These are phyloP conservation scores for Sitodiplosis mosellana DNA, from an alignment of 1,140 invertebrate species.

Conservation along the genomic window DNA sequence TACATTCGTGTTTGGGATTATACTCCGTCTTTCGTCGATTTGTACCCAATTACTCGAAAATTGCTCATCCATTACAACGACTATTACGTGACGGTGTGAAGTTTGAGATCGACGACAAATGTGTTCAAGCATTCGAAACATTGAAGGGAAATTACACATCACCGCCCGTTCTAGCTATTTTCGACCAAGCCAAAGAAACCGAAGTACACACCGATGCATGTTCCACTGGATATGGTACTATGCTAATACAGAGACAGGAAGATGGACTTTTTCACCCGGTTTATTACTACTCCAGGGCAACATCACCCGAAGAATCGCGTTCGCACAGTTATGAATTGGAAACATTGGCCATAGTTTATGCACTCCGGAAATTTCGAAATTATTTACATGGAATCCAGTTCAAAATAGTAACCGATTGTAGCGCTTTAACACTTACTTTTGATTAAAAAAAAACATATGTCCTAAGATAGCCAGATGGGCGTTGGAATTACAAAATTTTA, in stretches of 20 bases:
- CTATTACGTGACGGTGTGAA: slow-evolving; percentile 7
- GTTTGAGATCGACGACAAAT: slow-evolving; percentile 7
- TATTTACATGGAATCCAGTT: slow-evolving; percentile 22
- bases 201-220: slow-evolving; percentile 17
- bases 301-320: slow-evolving; percentile 11
- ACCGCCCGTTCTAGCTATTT: slow-evolving; percentile 8
- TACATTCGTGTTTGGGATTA: slow-evolving; percentile 11
- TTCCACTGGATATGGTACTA: slow-evolving; percentile 9
- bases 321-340: slow-evolving; percentile 23
- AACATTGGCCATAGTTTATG: slow-evolving; percentile 14
- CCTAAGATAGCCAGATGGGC: slow-evolving; percentile 12
- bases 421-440: slow-evolving; percentile 9
- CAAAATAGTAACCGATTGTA: slow-evolving; percentile 21
- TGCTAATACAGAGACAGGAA: slow-evolving; percentile 9
- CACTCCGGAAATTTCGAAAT: slow-evolving; percentile 16
- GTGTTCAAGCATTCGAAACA: slow-evolving; percentile 6
- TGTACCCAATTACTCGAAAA: slow-evolving; percentile 9
- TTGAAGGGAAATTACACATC: slow-evolving; percentile 7
- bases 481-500: slow-evolving; percentile 6
- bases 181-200: slow-evolving; percentile 5
- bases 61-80: slow-evolving; percentile 11
- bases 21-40: slow-evolving; percentile 12
- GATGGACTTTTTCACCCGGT: slow-evolving; percentile 14
- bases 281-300: slow-evolving; percentile 17
- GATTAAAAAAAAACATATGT: slow-evolving; percentile 21